Conservation (phyloP, 1,140 invertebrate genomes). For the Venturia canescens region DNA sequence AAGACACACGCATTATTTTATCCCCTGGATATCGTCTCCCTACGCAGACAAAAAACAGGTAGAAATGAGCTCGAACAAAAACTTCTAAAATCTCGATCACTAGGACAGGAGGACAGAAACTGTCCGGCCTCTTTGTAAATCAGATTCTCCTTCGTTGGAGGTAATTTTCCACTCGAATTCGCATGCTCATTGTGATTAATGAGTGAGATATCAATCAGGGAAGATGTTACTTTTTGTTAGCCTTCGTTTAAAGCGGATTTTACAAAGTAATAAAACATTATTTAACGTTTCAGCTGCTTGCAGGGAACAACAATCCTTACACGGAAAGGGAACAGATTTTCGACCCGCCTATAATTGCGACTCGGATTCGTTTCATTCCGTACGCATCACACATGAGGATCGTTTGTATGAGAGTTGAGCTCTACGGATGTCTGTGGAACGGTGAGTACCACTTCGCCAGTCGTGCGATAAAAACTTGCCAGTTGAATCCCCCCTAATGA, state of each 20-base stretch:
- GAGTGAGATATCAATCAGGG: too few species aligned
- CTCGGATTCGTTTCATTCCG: constrained; percentile 91
- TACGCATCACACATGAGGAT: constrained; percentile 90
- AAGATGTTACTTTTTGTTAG: too few species aligned
- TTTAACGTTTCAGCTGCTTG: constrained; percentile 85
- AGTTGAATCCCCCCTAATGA: too few species aligned
- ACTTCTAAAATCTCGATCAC: too few species aligned
- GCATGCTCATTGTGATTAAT: too few species aligned
- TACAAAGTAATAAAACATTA: constrained; percentile 25
- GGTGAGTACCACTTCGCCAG: constrained; percentile 81
- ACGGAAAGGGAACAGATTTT: constrained; percentile 86
- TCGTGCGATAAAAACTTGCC: too few species aligned
- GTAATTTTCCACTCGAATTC: too few species aligned
- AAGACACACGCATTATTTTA: background rate
- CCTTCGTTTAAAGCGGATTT: too few species aligned
- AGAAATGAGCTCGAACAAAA: background rate
- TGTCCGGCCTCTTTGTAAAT: too few species aligned
- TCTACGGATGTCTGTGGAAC: constrained; percentile 91
- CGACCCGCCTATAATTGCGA: constrained; percentile 90
- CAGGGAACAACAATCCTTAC: constrained; percentile 92
- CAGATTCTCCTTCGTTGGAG: too few species aligned
- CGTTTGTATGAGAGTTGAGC: constrained; percentile 92
- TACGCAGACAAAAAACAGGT: background rate
- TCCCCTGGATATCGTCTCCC: background rate
- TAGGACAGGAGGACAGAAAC: too few species aligned